Base-by-base conservation (phyloP, 2,113 vertebrate genomes). In the Phoenicopterus ruber region DNA sequence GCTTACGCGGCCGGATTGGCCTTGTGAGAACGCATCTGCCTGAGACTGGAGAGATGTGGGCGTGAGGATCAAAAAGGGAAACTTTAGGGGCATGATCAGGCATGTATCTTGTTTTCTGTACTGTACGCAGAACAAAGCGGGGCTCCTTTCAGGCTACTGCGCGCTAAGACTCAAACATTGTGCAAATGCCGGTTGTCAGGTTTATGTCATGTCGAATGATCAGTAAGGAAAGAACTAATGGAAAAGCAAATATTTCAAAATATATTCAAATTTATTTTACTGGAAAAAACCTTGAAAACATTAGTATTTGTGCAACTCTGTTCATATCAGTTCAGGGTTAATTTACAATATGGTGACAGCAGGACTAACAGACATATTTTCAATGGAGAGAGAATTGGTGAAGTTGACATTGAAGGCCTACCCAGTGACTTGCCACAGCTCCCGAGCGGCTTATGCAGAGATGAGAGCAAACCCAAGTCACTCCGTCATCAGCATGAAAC, bases 1-100 rank as follows among this genome's bases (percentile, higher is more conserved):
- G 10, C 8, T 65, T 14, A 18, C 0, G 1, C 2, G 6, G 25
- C 1, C 8, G 42, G 24, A 82, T 2, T 11, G 46, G 38, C 25
- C 57, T 58, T 18, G 8, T 3, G 47, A 46, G 80, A 57, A 44
- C 19, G 14, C 28, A 9, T 24, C 44, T 25, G 46, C 76, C 79
- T 17, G 24, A 19, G 22, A 7, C 29, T 42, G 73, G 34, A 32
- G 44, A 32, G 18, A 36, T 46, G 47, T 2, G n/a, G 11, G 3
- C 5, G 28, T 18, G 34, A 47, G n/a, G 34, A 47, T 24, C 17
- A 24, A 12, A 46, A 84, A 69, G 47, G n/a, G 42, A 93, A 50
- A 25, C 16, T 55, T 54, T 0, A 13, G 71, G 44, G 73, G 69
- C 4, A 2, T 3, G 7, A 28, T 21, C n/a, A 22, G 38, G 22